A percentile compares a stretch with the other conserved stretches of the same genome.
These are phyloP conservation scores for Acanthurus tractus DNA, from an alignment of 2,797 vertebrate genomes.

Conservation along the genomic window DNA sequence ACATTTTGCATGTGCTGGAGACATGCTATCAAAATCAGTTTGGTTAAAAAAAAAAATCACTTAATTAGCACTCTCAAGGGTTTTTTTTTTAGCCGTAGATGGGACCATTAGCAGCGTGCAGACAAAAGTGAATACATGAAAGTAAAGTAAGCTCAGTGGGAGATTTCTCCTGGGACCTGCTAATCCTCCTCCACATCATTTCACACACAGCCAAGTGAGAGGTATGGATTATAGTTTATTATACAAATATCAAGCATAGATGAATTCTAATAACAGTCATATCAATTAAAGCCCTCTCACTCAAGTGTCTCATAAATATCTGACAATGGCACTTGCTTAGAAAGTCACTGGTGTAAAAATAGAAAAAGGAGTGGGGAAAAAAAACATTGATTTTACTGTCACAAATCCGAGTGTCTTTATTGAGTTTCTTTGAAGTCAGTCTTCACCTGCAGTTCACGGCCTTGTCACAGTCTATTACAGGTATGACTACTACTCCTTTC, in stretches of 20 bases:
- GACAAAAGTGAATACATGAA: conserved; percentile 79
- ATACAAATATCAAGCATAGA: conserved; percentile 79
- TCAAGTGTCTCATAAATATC: conserved; percentile 58
- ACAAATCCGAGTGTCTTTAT: conserved; percentile 56
- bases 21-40: conserved; percentile 77
- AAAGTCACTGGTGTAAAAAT: conserved; percentile 78
- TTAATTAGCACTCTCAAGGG: conserved; percentile 77
- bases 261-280: conserved; percentile 74
- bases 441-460: conserved; percentile 65
- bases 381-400: conserved; percentile 71
- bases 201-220: conserved; percentile 72
- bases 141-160: conserved; percentile 73
- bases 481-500: conserved; percentile 31
- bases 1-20: conserved; percentile 69
- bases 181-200: conserved; percentile 74
- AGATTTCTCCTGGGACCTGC: conserved; percentile 77
- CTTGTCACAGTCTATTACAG: conserved; percentile 73
- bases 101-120: conserved; percentile 65
- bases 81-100: conserved; percentile 47
- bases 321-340: conserved; percentile 52
- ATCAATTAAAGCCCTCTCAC: conserved; percentile 67
- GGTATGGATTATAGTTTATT: conserved; percentile 83
- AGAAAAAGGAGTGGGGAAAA: conserved; percentile 56
- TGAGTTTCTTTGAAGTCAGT: conserved; percentile 68
- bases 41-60: conserved; percentile 60